Evolutionary conservation across 2,888 invertebrate species (phyloP).

Genomic region (Lasiommata megera): DNA sequence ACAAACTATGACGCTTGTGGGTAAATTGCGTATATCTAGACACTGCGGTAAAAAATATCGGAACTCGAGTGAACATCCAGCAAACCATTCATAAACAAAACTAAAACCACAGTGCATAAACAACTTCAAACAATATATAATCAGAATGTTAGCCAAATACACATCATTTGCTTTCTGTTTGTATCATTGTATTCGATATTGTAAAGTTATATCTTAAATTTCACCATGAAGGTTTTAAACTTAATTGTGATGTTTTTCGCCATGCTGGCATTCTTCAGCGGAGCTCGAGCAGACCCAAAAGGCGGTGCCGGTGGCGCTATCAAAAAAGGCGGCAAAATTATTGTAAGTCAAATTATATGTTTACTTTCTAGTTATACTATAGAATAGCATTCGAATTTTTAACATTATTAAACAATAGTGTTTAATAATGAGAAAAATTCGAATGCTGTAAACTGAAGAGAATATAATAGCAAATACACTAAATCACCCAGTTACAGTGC

Average conservation of each 20-base stretch:
- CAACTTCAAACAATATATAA: background rate
- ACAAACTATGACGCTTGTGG: background rate
- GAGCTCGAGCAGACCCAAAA: constrained; percentile 22
- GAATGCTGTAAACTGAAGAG: too few species aligned
- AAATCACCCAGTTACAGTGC: too few species aligned
- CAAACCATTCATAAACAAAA: background rate
- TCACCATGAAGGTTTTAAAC: background rate
- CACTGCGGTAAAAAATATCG: background rate
- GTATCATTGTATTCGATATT: background rate
- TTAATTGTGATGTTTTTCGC: constrained; percentile 8
- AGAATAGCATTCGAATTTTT: too few species aligned
- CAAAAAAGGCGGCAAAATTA: constrained; percentile 42
- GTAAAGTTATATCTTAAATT: background rate
- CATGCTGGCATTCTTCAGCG: constrained; percentile 19
- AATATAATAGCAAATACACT: too few species aligned
- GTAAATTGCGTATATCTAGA: background rate
- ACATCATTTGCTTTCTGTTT: background rate
- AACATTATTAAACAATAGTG: too few species aligned
- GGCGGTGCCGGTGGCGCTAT: constrained; percentile 41
- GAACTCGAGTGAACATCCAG: background rate
- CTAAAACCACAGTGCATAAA: background rate
- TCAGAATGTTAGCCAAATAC: background rate
- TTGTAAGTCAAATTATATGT: constrained; percentile 38
- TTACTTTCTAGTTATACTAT: too few species aligned
- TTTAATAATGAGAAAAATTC: too few species aligned